Base-by-base conservation (phyloP, 2,888 invertebrate species). In the Scrobipalpa atriplicella region DNA sequence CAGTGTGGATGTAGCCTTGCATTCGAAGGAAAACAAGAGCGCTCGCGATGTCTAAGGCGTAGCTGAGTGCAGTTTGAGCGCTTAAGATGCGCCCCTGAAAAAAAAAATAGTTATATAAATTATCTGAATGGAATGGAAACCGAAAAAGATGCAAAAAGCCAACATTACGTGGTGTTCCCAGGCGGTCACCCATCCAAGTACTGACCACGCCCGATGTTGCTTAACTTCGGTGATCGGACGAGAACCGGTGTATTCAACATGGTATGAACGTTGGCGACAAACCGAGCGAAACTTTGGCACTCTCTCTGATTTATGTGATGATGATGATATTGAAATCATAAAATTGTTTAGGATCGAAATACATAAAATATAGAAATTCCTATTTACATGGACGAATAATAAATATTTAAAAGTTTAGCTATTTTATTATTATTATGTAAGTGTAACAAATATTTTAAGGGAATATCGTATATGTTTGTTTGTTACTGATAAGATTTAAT, bases 1-100 rank as follows among this genome's bases (percentile, higher is more conserved):
- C 89, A 0, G 92, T 89, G 80, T 93, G 93, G 1, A 93, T 72
- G 74, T 83, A 90, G 13, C 90, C 90, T 73, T 90, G 92, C 89
- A 92, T 92, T 21, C 87, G 83, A 3, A 93, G 81, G 79, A 93
- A 93, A 1, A 87, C 83, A 13, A 91, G 77, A 0, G 93, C 93
- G 70, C 86, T 89, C 5, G 90, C 85, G 29, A 93, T 82, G 77
- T 93, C 93, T 18, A 89, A 72, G 0, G 87, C 80, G 71, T 92
- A 92, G 68, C 86, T 85, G 41, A 92, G 86, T 2, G 92, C 78
- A 0, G 87, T 86, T 69, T 91, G 91, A 0, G 80, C 88, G 68
- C 86, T 87, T 8, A 93, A 73, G 47, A 90, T 85, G 21, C 88
- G 85, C 66, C 88, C 87, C 90, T 91, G 81, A 39, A 76, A 73